These are phyloP conservation scores for Orchestes rusci DNA, from an alignment of 2,888 invertebrate genomes.

Conservation along the genomic window DNA sequence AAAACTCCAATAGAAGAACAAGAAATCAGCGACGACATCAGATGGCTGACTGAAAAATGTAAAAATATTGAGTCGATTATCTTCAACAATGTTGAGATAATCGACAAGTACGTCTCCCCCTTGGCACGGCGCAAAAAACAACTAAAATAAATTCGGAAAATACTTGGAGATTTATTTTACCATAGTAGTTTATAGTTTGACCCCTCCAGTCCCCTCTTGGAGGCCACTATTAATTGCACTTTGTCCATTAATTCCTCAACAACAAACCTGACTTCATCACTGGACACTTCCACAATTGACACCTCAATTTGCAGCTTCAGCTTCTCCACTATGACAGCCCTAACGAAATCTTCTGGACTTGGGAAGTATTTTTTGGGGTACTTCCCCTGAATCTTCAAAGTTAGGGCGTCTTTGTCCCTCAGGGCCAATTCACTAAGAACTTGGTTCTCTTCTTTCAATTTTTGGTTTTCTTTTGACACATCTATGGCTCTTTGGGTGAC, in stretches of 20 bases:
- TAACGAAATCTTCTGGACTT: conserved; percentile 8
- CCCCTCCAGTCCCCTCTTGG: conserved; percentile 6
- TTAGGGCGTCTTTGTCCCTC: conserved; percentile 5
- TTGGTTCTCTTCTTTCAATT: conserved; percentile 9
- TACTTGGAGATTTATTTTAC: too few species aligned
- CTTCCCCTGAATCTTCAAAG: conserved; percentile 10
- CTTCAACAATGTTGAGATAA: too few species aligned
- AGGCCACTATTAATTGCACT: conserved; percentile 14
- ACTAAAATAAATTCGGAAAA: too few species aligned
- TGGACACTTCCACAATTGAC: conserved; percentile 10
- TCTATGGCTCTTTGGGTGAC: background rate
- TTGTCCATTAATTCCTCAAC: conserved; percentile 13
- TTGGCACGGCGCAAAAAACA: too few species aligned
- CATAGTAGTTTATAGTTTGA: conserved; percentile 14
- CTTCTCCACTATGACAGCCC: conserved; percentile 12
- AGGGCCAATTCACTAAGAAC: conserved; percentile 7
- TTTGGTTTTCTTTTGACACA: conserved; percentile 4
- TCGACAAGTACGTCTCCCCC: too few species aligned
- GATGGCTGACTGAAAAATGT: too few species aligned
- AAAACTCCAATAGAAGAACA: too few species aligned
- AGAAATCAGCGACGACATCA: too few species aligned
- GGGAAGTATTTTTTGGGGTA: background rate
- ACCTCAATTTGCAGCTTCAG: conserved; percentile 1
- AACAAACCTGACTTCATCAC: conserved; percentile 14
- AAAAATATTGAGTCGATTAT: too few species aligned